Percentiles rank a stretch among this genome's conserved stretches.
Evolutionary conservation across 1,140 invertebrate species (phyloP).

Genomic region (Eupristina koningsbergeri): DNA sequence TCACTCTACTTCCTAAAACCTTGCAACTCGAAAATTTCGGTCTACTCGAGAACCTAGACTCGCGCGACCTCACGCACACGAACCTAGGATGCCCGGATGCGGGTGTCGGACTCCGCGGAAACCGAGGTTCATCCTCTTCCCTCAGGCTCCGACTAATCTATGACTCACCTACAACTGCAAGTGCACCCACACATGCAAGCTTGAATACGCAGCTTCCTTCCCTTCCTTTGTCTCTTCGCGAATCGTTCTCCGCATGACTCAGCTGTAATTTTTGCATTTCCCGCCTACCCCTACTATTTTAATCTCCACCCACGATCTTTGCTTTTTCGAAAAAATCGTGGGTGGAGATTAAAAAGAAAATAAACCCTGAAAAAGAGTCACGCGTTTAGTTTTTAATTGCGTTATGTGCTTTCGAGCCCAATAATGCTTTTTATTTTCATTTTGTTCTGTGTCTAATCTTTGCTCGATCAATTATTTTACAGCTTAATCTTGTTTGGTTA

Average conservation of each 20-base stretch:
- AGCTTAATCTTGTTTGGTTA: background rate
- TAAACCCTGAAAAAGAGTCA: too few relatives aligned
- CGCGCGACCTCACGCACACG: background rate
- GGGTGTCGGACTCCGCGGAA: background rate
- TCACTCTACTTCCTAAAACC: background rate
- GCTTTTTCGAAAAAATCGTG: constrained; percentile 32
- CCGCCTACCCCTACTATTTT: constrained; percentile 31
- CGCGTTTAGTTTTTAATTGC: too few relatives aligned
- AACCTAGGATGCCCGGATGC: constrained; percentile 13
- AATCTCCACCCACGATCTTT: constrained; percentile 31
- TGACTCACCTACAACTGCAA: constrained; percentile 3
- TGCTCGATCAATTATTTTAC: background rate
- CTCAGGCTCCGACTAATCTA: constrained; percentile 34
- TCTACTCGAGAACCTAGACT: too few relatives aligned
- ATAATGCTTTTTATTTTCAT: too few relatives aligned
- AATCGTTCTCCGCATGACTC: background rate
- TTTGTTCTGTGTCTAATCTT: too few relatives aligned
- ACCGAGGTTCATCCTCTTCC: background rate
- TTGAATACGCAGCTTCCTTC: background rate
- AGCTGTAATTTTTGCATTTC: constrained; percentile 26
- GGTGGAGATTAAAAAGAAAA: too few relatives aligned
- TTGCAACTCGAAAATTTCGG: background rate
- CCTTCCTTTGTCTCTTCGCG: background rate
- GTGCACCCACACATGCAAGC: background rate
- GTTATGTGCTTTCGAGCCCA: too few relatives aligned